phyloP scores from a whole-genome alignment of 2,113 vertebrate species.

The Gambusia affinis region DNA sequence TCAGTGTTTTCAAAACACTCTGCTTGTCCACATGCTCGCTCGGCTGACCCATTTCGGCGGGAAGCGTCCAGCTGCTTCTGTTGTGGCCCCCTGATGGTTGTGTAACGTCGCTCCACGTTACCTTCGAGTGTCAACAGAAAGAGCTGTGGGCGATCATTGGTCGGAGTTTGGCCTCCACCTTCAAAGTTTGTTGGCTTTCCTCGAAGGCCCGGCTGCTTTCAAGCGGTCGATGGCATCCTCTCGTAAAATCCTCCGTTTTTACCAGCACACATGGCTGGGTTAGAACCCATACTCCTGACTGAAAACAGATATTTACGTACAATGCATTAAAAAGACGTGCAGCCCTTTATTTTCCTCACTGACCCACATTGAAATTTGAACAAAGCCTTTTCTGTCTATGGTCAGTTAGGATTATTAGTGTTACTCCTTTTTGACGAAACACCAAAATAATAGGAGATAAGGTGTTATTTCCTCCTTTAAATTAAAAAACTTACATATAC shows the following conservation, averaged over 20 bases:
- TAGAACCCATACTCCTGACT: background rate
- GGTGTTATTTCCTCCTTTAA: no score
- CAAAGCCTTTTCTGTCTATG: no score
- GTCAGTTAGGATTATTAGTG: no score
- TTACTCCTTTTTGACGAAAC: background rate
- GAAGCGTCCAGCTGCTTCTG: slow-evolving; percentile 69
- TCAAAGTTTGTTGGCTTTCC: slow-evolving; percentile 44
- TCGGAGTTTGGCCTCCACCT: slow-evolving; percentile 20
- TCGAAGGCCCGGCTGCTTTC: slow-evolving; percentile 48
- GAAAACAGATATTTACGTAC: background rate
- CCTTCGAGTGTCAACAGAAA: slow-evolving; percentile 62
- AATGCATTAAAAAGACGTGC: background rate
- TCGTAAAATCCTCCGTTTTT: slow-evolving; percentile 8
- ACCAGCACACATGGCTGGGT: background rate
- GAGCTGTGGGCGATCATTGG: slow-evolving; percentile 43
- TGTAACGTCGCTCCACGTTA: slow-evolving; percentile 54
- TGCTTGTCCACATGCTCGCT: slow-evolving; percentile 38
- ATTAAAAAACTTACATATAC: background rate
- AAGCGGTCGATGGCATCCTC: slow-evolving; percentile 30
- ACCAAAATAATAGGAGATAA: background rate
- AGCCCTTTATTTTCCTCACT: background rate
- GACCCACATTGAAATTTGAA: no score
- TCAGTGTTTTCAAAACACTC: slow-evolving; percentile 65
- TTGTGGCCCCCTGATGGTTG: slow-evolving; percentile 38
- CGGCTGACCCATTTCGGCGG: slow-evolving; percentile 59